Base-by-base conservation (phyloP, 2,113 vertebrate species). In the Stegastes partitus region DNA sequence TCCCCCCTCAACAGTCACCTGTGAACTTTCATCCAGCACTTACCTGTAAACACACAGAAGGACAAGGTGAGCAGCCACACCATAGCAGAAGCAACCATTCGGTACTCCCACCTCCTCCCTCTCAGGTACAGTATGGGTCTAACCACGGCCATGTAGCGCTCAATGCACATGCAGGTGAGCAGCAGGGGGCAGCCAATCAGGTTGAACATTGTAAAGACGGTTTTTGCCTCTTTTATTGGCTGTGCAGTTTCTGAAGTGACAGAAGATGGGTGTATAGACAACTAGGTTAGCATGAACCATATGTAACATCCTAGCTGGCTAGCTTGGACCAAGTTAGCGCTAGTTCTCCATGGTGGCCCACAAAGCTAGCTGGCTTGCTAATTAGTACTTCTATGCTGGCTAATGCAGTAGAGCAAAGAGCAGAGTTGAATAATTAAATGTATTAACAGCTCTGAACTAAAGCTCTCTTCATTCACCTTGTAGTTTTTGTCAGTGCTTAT, bases 141-240 rank as follows among this genome's bases (percentile, higher is more conserved):
- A 0, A 66, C 42, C 51, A 87, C 89, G 0, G 92, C 92, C 53
- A 88, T 12, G 75, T 89, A 90, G 31, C 91, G 89, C 63, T 92
- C 92, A 22, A 91, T 8, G 37, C 93, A 94, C 93, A 93, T 92
- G 19, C 90, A 83, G 26, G 89, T 50, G 42, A 93, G 71, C 57
- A 94, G 76, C 51, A 93, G 45, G 3, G 92, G 94, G 21, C 89
- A 93, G 59, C 92, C 88, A 1, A 88, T 63, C 61, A 87, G 11
- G 57, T 78, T 86, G 23, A 94, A 68, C n/a, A 79, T 62, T 4
- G 9, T 28, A 39, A 89, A 77, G 49, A 55, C 3, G 0, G 81
- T 37, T 16, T 1, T 54, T 3, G 11, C 1, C 1, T 11, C 0
- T 0, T 19, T 0, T 3, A 59, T 0, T 6, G 2, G 9, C n/a